These are phyloP conservation scores for Scaptomyza flava DNA, from an alignment of 2,888 invertebrate species.

Conservation along the genomic window DNA sequence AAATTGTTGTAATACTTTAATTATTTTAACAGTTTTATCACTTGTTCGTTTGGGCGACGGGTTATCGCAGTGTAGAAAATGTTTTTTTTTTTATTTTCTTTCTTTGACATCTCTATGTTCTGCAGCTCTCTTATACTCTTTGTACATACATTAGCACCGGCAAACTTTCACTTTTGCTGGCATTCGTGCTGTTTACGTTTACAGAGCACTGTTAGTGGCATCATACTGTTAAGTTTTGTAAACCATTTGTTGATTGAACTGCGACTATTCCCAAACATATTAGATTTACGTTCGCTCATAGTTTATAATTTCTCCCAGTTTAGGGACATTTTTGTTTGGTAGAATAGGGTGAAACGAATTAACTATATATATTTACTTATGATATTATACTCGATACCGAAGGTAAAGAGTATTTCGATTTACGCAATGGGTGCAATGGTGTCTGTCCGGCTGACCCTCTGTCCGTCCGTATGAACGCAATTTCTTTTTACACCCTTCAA, in stretches of 20 bases:
- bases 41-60: neutral
- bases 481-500: too few relatives aligned
- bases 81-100: slow-evolving; percentile 6
- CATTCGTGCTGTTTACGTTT: slow-evolving; percentile 17
- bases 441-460: too few relatives aligned
- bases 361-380: too few relatives aligned
- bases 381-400: too few relatives aligned
- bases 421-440: too few relatives aligned
- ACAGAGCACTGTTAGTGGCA: slow-evolving; percentile 33
- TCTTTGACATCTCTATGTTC: slow-evolving; percentile 23
- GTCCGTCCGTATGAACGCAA: too few relatives aligned
- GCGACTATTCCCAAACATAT: slow-evolving; percentile 39
- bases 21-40: neutral
- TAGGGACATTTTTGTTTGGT: slow-evolving; percentile 16
- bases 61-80: slow-evolving; percentile 29
- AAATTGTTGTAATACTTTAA: neutral
- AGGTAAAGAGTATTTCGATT: too few relatives aligned
- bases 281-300: slow-evolving; percentile 7
- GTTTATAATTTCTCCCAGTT: slow-evolving; percentile 1
- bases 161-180: slow-evolving; percentile 49
- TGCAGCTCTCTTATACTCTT: slow-evolving; percentile 48
- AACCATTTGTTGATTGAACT: slow-evolving; percentile 51
- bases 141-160: slow-evolving; percentile 35
- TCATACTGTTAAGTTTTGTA: slow-evolving; percentile 20
- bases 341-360: neutral